phyloP scores from a whole-genome alignment of 2,888 invertebrate genomes.

The Yponomeuta malinellus region DNA sequence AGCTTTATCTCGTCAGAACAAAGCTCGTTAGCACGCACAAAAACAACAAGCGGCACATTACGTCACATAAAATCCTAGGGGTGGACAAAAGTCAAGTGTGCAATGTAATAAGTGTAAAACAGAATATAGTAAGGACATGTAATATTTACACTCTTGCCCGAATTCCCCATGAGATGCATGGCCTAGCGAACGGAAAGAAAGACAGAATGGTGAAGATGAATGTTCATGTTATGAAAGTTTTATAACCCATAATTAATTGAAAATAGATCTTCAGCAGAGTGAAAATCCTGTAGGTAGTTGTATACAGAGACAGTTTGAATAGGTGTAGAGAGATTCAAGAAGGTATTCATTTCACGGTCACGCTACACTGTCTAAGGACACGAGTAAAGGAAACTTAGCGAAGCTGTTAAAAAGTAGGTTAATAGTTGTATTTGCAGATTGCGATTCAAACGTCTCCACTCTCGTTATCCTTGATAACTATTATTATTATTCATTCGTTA shows the following conservation, averaged over 20 bases:
- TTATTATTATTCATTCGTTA: no score
- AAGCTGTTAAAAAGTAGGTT: neutral
- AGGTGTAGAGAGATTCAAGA: slow-evolving; percentile 19
- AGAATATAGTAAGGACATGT: slow-evolving; percentile 27
- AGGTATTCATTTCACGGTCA: slow-evolving; percentile 30
- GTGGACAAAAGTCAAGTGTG: slow-evolving; percentile 38
- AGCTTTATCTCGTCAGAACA: neutral
- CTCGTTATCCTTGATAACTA: no score
- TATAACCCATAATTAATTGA: neutral
- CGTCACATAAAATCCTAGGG: neutral
- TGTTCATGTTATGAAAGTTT: neutral
- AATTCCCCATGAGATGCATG: slow-evolving; percentile 94
- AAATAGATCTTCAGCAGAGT: neutral
- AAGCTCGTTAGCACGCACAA: neutral
- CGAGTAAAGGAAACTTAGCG: neutral
- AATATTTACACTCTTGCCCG: slow-evolving; percentile 92
- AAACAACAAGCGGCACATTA: neutral
- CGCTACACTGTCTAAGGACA: neutral
- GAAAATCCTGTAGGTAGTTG: neutral
- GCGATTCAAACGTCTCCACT: neutral
- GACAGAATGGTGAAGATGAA: slow-evolving; percentile 25
- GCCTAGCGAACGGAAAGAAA: slow-evolving; percentile 77
- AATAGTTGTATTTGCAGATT: neutral
- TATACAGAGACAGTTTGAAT: neutral
- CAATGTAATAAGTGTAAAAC: slow-evolving; percentile 54